Base-by-base conservation (phyloP, 2,888 invertebrate genomes). In the Aphodius sticticus region DNA sequence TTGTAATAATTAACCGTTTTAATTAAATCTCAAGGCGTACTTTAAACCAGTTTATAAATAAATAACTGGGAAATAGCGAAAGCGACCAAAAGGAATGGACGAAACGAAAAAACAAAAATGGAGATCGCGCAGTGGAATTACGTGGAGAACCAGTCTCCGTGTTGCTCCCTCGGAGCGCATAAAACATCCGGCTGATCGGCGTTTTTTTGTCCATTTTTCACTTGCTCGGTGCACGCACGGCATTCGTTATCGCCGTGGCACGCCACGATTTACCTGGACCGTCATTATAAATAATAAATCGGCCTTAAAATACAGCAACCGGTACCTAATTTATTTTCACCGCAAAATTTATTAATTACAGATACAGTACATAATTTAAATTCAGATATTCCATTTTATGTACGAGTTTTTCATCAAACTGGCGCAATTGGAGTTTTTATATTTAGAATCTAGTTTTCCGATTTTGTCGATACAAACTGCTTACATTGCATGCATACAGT, bases 1-100 rank as follows among this genome's bases (percentile, higher is more conserved):
- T 74, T 74, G 74, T 74, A 74, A 74, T 74, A 74, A 74, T 74
- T 74, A 74, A 74, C 36, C 74, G 74, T 74, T 74, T 74, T 74
- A 74, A 74, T 74, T 74, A 74, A 74, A 74, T n/a, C 74, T n/a
- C 7, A 35, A 37, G 36, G 36, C 74, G 36, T 74, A 74, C 37
- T 74, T 35, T 37, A 53, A 53, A 53, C 53, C 9, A 53, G 9
- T 53, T 53, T 53, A 12, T 53, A 53, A 53, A 53, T 53, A 53
- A 53, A 53, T 53, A 53, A 53, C 53, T 53, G 53, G 53, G 53
- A 53, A 53, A 53, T 12, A 12, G 12, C 53, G 12, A 53, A 53
- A 53, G 53, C 53, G 53, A 53, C 53, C 53, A 53, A 53, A 53
- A 53, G 53, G 53, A 53, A 53, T 12, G 37, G 36, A 16, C n/a